These are phyloP conservation scores for Calosoma granatense DNA, from an alignment of 1,140 invertebrate genomes.

Conservation along the genomic window DNA sequence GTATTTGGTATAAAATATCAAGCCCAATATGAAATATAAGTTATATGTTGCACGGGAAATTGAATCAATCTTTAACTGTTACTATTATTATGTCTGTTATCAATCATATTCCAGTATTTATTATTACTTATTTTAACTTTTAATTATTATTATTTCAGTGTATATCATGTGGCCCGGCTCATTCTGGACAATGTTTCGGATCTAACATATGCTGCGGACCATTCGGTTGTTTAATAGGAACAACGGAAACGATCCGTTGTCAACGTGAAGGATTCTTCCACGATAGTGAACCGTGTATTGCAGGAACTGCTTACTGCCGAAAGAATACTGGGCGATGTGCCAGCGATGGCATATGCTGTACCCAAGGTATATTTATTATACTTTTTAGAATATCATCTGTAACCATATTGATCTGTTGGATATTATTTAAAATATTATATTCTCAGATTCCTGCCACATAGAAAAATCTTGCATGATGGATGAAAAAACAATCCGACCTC, in stretches of 20 bases:
- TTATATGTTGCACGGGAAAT: no score
- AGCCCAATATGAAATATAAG: no score
- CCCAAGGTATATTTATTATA: conserved; percentile 34
- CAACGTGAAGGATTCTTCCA: conserved; percentile 31
- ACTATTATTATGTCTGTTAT: no score
- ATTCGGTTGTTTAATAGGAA: conserved; percentile 41
- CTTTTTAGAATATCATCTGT: background rate
- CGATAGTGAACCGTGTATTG: conserved; percentile 38
- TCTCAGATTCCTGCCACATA: conserved; percentile 35
- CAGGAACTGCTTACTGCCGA: conserved; percentile 38
- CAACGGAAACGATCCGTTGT: conserved; percentile 38
- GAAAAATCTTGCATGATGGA: conserved; percentile 33
- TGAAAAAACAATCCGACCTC: conserved; percentile 12
- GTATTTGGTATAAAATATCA: no score
- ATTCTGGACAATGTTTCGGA: conserved; percentile 41
- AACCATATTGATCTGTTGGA: background rate
- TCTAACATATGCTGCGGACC: conserved; percentile 42
- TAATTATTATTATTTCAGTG: no score
- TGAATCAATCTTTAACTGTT: no score
- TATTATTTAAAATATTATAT: conserved; percentile 14
- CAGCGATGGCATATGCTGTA: conserved; percentile 40
- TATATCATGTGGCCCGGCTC: conserved; percentile 37
- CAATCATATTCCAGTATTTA: no score
- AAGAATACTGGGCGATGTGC: conserved; percentile 42
- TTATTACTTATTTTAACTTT: no score